Percentiles rank a stretch among this genome's conserved stretches.
Evolutionary conservation across 1,140 invertebrate genomes (phyloP).

Genomic region (Hyles vespertilio): DNA sequence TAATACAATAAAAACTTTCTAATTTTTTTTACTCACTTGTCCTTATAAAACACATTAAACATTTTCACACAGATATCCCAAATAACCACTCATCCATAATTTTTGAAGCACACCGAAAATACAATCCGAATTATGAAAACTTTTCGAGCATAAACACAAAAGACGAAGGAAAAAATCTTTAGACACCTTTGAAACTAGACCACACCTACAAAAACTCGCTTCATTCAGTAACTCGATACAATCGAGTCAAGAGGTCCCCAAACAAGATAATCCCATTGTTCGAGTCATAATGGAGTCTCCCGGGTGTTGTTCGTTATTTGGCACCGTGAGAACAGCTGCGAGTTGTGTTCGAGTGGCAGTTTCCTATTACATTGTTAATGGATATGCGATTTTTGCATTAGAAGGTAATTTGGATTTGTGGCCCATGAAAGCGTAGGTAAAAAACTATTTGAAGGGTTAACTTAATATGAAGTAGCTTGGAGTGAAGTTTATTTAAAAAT

Average conservation of each 20-base stretch:
- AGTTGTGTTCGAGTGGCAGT: conserved; percentile 46
- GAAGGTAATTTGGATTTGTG: background rate
- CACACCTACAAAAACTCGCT: conserved; percentile 71
- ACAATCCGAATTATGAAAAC: conserved; percentile 1
- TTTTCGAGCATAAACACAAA: conserved; percentile 39
- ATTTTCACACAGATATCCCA: conserved; percentile 1
- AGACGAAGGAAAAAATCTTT: background rate
- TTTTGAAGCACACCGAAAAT: conserved; percentile 1
- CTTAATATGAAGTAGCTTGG: too few species aligned
- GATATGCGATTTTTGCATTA: conserved; percentile 47
- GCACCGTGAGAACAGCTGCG: conserved; percentile 62
- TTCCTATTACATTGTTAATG: conserved; percentile 65
- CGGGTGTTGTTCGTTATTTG: conserved; percentile 60
- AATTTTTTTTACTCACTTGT: too few species aligned
- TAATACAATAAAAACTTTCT: too few species aligned
- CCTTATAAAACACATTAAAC: too few species aligned
- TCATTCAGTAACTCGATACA: conserved; percentile 61
- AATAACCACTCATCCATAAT: background rate
- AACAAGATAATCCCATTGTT: conserved; percentile 75
- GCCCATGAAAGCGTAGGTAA: too few species aligned
- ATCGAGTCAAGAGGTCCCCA: conserved; percentile 71
- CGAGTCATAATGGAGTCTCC: conserved; percentile 69
- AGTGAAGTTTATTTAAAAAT: too few species aligned
- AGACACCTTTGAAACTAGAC: conserved; percentile 18
- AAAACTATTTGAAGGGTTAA: too few species aligned